Evolutionary conservation across 2,888 invertebrate species (phyloP).

Genomic region (Augiades crinisus): DNA sequence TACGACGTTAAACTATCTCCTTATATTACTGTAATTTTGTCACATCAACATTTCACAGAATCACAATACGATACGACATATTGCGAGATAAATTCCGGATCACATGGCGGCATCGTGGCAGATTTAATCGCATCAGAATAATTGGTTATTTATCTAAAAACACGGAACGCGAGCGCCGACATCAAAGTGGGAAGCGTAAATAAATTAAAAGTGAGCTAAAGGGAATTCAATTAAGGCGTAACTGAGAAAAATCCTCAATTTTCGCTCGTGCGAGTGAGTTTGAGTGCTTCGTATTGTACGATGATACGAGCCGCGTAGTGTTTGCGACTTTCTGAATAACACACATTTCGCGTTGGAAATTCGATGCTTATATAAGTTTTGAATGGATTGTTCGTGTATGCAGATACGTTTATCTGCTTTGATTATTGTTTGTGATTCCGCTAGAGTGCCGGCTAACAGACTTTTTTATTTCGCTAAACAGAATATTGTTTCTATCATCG

Average conservation of each 20-base stretch:
- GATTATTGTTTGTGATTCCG: not conserved
- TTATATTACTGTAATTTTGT: too few species aligned
- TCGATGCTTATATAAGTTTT: not conserved
- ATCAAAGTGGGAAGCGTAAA: constrained; percentile 71
- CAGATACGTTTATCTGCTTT: not conserved
- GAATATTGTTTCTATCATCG: too few species aligned
- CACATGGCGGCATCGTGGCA: constrained; percentile 43
- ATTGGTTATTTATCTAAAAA: constrained; percentile 75
- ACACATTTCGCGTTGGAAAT: not conserved
- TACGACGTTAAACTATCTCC: too few species aligned
- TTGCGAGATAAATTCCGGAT: constrained; percentile 19
- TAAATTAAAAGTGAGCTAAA: constrained; percentile 72
- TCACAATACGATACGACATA: not conserved
- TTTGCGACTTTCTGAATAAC: constrained; percentile 9
- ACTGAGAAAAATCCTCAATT: constrained; percentile 51
- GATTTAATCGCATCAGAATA: constrained; percentile 65
- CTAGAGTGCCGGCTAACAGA: not conserved
- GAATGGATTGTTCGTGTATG: not conserved
- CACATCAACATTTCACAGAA: too few species aligned
- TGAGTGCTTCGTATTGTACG: constrained; percentile 36
- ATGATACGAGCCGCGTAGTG: constrained; percentile 22
- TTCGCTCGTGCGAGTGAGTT: constrained; percentile 32
- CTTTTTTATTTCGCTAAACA: constrained; percentile 4
- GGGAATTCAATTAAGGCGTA: constrained; percentile 70
- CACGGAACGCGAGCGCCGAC: constrained; percentile 51